Conservation (phyloP, 1,140 invertebrate genomes). For the Drosophila tani region DNA sequence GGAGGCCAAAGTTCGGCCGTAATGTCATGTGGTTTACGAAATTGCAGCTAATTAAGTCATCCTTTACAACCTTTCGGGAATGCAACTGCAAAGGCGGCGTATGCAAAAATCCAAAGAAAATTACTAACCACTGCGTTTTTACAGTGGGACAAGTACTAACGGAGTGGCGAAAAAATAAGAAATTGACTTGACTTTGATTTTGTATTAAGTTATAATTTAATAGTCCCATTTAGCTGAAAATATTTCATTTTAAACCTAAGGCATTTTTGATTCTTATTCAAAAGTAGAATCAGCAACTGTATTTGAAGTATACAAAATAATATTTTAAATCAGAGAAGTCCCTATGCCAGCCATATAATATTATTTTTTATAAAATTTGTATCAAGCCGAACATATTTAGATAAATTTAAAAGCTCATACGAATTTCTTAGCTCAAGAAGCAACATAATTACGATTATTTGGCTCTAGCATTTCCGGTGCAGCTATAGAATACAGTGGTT, state of each 20-base stretch:
- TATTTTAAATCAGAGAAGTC: no score
- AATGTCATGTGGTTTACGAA: constrained; percentile 39
- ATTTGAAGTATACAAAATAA: no score
- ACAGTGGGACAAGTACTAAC: constrained; percentile 35
- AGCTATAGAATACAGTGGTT: background rate
- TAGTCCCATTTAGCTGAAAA: background rate
- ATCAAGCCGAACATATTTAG: no score
- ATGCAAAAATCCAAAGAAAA: constrained; percentile 27
- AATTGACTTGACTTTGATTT: background rate
- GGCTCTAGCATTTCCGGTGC: background rate
- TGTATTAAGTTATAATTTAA: background rate
- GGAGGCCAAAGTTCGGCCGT: constrained; percentile 11
- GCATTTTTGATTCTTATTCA: no score
- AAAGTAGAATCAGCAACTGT: no score
- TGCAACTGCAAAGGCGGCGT: constrained; percentile 20
- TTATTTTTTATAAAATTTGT: no score
- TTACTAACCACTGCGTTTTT: constrained; percentile 2
- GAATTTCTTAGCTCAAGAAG: no score
- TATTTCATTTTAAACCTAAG: no score
- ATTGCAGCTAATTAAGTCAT: constrained; percentile 47
- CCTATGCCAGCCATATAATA: no score
- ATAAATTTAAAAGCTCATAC: no score
- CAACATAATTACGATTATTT: no score
- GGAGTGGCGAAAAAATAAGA: no score
- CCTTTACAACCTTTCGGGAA: constrained; percentile 45